Evolutionary conservation across 2,888 invertebrate genomes (phyloP).

Genomic region (Microctonus hyperodae): DNA sequence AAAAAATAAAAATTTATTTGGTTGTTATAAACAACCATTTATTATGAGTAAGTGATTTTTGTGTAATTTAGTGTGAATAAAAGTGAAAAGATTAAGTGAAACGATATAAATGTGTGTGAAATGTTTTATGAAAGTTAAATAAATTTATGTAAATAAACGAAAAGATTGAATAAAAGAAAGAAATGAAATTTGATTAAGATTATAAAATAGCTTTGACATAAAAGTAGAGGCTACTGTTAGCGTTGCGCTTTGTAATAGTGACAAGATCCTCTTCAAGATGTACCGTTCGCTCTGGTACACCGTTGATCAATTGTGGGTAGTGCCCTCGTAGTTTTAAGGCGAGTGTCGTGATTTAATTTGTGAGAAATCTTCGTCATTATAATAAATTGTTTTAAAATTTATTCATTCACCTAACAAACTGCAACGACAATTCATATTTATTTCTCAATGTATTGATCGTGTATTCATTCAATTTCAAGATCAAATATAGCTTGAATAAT

Average conservation of each 20-base stretch:
- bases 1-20: background rate
- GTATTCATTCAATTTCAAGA: background rate
- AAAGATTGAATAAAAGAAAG: background rate
- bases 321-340: conserved; percentile 32
- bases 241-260: conserved; percentile 7
- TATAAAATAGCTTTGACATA: conserved; percentile 6
- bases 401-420: background rate
- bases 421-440: background rate
- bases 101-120: background rate
- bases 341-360: conserved; percentile 27
- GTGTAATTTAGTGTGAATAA: background rate
- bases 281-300: conserved; percentile 36
- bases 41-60: too few species aligned
- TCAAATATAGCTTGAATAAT: conserved; percentile 6
- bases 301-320: conserved; percentile 38
- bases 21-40: background rate
- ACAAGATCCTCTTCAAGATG: conserved; percentile 32
- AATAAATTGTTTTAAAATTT: background rate
- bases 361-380: background rate
- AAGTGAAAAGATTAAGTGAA: background rate
- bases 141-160: background rate
- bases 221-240: conserved; percentile 18
- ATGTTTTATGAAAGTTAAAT: background rate
- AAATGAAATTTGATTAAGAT: background rate
- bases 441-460: background rate